Evolutionary conservation across 2,888 invertebrate genomes (phyloP), one percentile per base, ranked within the genome.

Genomic region (Ormyrus rosae): DNA sequence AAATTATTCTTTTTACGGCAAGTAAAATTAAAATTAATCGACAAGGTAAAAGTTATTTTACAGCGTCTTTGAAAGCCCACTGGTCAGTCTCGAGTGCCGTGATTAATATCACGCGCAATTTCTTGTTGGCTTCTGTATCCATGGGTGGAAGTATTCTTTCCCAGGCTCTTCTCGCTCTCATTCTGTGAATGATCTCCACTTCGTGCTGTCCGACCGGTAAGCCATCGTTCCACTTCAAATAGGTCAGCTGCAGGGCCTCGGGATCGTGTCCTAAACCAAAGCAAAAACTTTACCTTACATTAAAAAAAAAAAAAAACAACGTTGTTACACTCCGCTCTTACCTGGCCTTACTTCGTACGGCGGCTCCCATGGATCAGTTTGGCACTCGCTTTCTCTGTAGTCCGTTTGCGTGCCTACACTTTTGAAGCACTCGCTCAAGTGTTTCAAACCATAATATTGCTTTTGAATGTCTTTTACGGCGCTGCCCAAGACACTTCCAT

Each of bases 21-120:
- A 64, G 10, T 10, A 5, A 55, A 61, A 65, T 55, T 1, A n/a
- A 48, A 63, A 63, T 46, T 19, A 50, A 34, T 11, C 53, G 72
- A 63, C 9, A 56, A 67, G 4, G 34, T 4, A 34, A 53, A 13
- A 53, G 64, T 48, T 67, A 56, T 73, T 34, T 87, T 86, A 95
- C 95, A 83, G 94, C 93, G 88, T 97, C 96, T 81, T 97, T 93
- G 74, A 95, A 95, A 9, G 95, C 93, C 96, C 96, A 97, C 87
- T 96, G 95, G 84, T 96, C 95, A 81, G 94, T 93, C 90, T 97
- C 97, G 83, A 97, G 93, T n/a, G 96, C 95, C 69, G 93, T 93
- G 83, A 97, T 93, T 85, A 96, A 93, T n/a, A 91, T 91, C 11
- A 93, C 92, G 5, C 94, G 91, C 70, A 92, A 91, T 85, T 94